Evolutionary conservation across 2,113 vertebrate species (phyloP).

Genomic region (Passer domesticus): DNA sequence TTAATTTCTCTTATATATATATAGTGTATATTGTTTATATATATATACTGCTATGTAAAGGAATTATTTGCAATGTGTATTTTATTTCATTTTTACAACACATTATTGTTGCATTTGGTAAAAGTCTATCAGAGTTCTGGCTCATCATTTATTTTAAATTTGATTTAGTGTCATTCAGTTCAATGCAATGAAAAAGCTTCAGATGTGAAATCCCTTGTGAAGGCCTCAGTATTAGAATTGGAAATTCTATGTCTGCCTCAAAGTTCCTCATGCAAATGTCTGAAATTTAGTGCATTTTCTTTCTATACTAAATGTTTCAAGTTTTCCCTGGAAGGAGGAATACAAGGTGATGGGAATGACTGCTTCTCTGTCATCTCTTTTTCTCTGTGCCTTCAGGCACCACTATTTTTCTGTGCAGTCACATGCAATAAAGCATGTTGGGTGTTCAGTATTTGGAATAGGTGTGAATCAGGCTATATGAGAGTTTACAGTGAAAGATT

Average conservation of each 20-base stretch:
- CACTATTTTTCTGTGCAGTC: background rate
- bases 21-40: background rate
- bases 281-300: background rate
- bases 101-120: background rate
- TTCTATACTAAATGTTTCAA: background rate
- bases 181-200: background rate
- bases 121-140: background rate
- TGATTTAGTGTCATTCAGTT: background rate
- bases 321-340: background rate
- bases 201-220: background rate
- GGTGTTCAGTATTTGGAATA: background rate
- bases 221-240: background rate
- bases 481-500: background rate
- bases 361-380: background rate
- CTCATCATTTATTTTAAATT: background rate
- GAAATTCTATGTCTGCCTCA: background rate
- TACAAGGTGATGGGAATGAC: background rate
- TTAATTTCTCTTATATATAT: background rate
- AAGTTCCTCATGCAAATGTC: background rate
- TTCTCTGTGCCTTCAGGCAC: background rate
- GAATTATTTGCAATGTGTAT: background rate
- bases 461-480: background rate
- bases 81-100: background rate
- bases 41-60: background rate
- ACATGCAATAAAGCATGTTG: background rate